phyloP scores from a whole-genome alignment of 2,888 invertebrate genomes.

The Eulithis testata region DNA sequence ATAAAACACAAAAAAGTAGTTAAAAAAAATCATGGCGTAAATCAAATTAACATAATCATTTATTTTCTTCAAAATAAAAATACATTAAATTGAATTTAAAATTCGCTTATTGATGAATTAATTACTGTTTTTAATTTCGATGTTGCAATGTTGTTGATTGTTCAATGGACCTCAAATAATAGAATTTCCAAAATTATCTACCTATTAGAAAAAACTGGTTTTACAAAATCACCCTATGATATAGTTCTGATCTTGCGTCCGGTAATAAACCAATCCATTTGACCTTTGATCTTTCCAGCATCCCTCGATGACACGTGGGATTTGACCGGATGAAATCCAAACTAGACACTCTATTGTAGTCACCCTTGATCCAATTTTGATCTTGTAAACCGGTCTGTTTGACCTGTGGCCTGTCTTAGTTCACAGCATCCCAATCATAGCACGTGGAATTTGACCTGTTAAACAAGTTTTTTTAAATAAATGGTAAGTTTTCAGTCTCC shows the following conservation, averaged over 20 bases:
- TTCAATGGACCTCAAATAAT: no score
- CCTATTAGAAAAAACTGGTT: constrained; percentile 20
- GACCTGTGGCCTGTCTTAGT: constrained; percentile 6
- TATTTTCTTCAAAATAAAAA: no score
- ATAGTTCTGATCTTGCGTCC: constrained; percentile 50
- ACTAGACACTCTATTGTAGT: neutral
- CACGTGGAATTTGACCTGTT: neutral
- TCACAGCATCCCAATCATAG: constrained; percentile 10
- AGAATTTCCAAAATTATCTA: no score
- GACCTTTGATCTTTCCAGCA: constrained; percentile 20
- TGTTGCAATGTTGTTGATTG: no score
- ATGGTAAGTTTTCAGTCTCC: neutral
- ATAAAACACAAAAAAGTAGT: no score
- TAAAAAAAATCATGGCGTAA: no score
- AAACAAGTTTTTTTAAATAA: neutral
- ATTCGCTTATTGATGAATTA: no score
- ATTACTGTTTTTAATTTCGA: no score
- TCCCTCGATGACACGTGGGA: constrained; percentile 13
- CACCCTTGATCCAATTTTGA: constrained; percentile 20
- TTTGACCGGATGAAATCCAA: constrained; percentile 8
- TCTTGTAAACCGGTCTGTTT: constrained; percentile 11
- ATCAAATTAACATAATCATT: no score
- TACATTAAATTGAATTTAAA: no score
- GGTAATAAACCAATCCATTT: constrained; percentile 22
- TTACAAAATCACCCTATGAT: constrained; percentile 44